Evolutionary conservation across 1,140 invertebrate genomes (phyloP), one percentile per base, ranked within the genome.

Genomic region (Augochlora pura): DNA sequence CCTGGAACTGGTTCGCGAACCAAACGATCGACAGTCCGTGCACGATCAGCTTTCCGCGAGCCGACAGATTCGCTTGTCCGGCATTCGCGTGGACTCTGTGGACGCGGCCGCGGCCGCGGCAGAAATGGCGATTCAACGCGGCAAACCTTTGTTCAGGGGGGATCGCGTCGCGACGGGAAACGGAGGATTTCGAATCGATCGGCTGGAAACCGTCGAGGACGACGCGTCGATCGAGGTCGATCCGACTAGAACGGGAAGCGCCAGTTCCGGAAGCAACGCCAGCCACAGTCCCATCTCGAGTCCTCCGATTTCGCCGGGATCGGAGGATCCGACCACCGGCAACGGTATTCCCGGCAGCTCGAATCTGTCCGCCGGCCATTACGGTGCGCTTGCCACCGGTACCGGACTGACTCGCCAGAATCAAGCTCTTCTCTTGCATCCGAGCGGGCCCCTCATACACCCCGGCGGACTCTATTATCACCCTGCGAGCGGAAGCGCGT

Each of bases 251-350:
- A 90, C 87, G 10, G 87, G 88, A 42, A 92, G 91, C 67, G 90
- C 89, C 0, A 93, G 92, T 85, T 91, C 91, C 0, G 92, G 91
- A 8, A 92, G 91, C 21, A 92, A 92, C 79, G 87, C 82, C 0
- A 92, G 90, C 71, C 85, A 85, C 7, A 93, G 91, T 81, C 90
- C 89, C 0, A 74, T 84, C n/a, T 91, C 88, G 0, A 93, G 92
- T 78, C 92, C 92, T 0, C 91, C 91, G 9, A 93, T 93, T 69
- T 93, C 92, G 0, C 91, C 92, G 0, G 90, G 91, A 2, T 93
- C 90, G 16, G 92, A 92, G 49, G 91, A 92, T 42, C 88, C 90
- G 0, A 82, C 70, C 64, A 82, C 70, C 64, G 88, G 82, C 16
- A 76, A 80, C 12, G 71, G 76, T 54, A n/a, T 86, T 6, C 46